A percentile compares a stretch with the other conserved stretches of the same genome.
These are phyloP conservation scores for Halocynthia aurantium DNA, from an alignment of 23 tunicate genomes.

Conservation along the genomic window DNA sequence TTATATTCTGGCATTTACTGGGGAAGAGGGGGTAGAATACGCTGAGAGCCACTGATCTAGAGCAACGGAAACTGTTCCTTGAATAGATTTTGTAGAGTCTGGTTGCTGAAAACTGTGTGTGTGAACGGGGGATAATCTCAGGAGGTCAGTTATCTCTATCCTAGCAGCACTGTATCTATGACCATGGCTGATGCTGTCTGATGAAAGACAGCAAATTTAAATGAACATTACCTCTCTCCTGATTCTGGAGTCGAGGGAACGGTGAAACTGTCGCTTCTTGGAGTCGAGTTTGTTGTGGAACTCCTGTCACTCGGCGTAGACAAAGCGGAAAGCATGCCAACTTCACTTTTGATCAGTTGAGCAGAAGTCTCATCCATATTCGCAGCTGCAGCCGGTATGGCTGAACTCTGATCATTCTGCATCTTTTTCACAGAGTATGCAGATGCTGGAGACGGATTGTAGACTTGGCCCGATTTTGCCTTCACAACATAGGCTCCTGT, in stretches of 20 bases:
- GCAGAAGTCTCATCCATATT: conserved; percentile 1
- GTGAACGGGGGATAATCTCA: no score
- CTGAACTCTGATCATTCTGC: not conserved
- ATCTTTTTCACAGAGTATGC: conserved; percentile 17
- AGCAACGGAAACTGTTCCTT: no score
- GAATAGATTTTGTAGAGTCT: no score
- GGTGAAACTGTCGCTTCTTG: conserved; percentile 59
- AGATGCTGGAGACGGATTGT: not conserved
- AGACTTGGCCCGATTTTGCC: conserved; percentile 57
- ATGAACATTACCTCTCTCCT: conserved; percentile 15
- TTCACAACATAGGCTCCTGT: conserved; percentile 55
- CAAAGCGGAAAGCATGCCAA: not conserved
- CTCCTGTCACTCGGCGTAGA: conserved; percentile 14
- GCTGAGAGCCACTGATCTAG: no score
- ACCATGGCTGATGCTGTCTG: no score
- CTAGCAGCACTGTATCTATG: no score
- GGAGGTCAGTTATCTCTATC: no score
- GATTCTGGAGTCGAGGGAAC: conserved; percentile 72
- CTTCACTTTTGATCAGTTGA: not conserved
- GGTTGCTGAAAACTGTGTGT: no score
- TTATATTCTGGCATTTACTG: no score
- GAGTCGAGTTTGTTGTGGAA: conserved; percentile 21
- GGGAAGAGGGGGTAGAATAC: no score
- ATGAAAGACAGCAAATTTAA: no score
- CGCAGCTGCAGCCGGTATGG: not conserved